Conservation (phyloP, 1,140 invertebrate species). For the Drosophila bipectinata region DNA sequence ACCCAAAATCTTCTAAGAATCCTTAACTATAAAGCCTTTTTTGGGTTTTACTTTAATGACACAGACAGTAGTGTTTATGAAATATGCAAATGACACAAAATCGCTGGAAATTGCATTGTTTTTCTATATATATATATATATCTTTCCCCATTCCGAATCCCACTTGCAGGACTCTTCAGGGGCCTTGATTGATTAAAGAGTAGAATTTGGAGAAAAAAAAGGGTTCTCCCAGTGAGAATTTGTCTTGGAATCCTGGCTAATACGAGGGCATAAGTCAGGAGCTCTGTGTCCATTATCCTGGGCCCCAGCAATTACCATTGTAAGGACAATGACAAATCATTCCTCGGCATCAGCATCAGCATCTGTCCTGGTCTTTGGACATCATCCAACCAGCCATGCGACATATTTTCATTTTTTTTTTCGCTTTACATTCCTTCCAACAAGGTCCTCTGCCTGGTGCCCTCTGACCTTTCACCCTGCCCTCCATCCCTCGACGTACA, state of each 20-base stretch:
- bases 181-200: conserved; percentile 16
- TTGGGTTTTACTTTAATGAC: not conserved
- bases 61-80: conserved; percentile 48
- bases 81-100: conserved; percentile 64
- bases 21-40: not conserved
- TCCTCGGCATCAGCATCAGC: conserved; percentile 8
- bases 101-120: conserved; percentile 12
- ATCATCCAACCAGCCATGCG: conserved; percentile 38
- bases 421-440: no score
- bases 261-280: conserved; percentile 36
- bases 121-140: not conserved
- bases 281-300: conserved; percentile 18
- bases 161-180: not conserved
- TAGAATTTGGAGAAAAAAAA: not conserved
- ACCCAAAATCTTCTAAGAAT: not conserved
- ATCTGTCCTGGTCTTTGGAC: conserved; percentile 9
- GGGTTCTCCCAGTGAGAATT: conserved; percentile 12
- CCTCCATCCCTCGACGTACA: conserved; percentile 1
- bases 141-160: no score
- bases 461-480: not conserved
- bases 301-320: conserved; percentile 28
- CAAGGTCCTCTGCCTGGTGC: no score
- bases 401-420: conserved; percentile 32
- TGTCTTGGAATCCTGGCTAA: conserved; percentile 22
- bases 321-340: conserved; percentile 42